phyloP scores from a whole-genome alignment of 2,888 invertebrate genomes.

The Philereme transversata region DNA sequence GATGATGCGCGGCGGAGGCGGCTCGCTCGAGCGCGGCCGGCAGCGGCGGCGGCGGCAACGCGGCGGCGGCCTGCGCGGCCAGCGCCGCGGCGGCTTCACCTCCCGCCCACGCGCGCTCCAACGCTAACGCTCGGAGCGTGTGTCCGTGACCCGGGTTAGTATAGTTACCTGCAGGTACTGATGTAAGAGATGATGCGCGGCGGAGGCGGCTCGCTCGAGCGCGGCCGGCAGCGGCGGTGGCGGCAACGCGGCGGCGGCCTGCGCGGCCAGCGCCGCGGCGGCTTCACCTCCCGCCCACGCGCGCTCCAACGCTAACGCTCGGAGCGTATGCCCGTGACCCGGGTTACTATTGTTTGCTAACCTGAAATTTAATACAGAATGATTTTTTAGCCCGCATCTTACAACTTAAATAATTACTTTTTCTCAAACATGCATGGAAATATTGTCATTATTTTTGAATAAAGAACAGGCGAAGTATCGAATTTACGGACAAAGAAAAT shows the following conservation, averaged over 20 bases:
- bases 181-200: slow-evolving; percentile 74
- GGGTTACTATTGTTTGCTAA: slow-evolving; percentile 53
- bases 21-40: slow-evolving; percentile 59
- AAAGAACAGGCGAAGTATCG: too few relatives aligned
- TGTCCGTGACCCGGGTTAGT: too few relatives aligned
- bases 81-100: slow-evolving; percentile 54
- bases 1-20: slow-evolving; percentile 72
- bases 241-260: slow-evolving; percentile 74
- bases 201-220: slow-evolving; percentile 71
- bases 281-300: slow-evolving; percentile 78
- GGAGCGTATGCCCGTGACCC: slow-evolving; percentile 57
- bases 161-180: slow-evolving; percentile 68
- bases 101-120: neutral
- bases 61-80: slow-evolving; percentile 62
- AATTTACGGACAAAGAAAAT: too few relatives aligned
- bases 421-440: too few relatives aligned
- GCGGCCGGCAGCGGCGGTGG: slow-evolving; percentile 73
- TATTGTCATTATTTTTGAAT: too few relatives aligned
- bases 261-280: slow-evolving; percentile 70
- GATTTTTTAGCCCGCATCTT: too few relatives aligned
- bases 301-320: slow-evolving; percentile 73
- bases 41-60: too few relatives aligned
- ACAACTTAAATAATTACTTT: too few relatives aligned
- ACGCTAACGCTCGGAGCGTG: too few relatives aligned
- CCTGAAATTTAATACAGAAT: slow-evolving; percentile 23